Evolutionary conservation across 2,797 vertebrate species (phyloP).

Genomic region (Onychomys torridus): DNA sequence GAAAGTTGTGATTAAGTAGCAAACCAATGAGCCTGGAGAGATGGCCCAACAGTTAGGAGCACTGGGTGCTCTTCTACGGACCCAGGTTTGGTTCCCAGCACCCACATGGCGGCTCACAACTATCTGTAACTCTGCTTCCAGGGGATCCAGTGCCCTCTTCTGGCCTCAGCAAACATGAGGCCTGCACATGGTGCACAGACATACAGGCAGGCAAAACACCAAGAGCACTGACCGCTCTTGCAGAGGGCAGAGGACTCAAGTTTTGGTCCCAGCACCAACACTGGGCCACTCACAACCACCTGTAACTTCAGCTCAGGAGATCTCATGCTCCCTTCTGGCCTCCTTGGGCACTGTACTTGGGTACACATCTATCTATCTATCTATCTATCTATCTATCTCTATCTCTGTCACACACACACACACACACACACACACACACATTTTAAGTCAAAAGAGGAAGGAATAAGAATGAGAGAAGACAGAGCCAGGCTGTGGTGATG

Average conservation of each 20-base stretch:
- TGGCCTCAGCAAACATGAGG: neutral
- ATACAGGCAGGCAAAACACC: neutral
- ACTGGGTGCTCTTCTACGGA: neutral
- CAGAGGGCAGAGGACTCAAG: neutral
- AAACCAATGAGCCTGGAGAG: neutral
- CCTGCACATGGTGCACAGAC: neutral
- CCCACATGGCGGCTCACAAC: neutral
- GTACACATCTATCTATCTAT: too few species aligned
- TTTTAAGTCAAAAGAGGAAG: neutral
- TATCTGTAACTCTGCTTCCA: neutral
- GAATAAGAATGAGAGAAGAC: neutral
- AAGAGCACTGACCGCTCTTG: neutral
- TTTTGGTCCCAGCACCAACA: neutral
- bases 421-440: neutral
- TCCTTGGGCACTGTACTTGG: neutral
- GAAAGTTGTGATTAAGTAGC: neutral
- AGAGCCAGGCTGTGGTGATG: fast-evolving
- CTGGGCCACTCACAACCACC: neutral
- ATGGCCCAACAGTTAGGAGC: neutral
- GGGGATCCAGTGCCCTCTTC: neutral
- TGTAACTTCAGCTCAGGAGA: neutral
- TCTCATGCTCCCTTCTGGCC: neutral
- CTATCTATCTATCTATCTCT: too few species aligned
- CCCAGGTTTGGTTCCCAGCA: neutral
- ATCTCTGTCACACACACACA: neutral